These are phyloP conservation scores for Glossophaga mutica DNA, from an alignment of 2,797 vertebrate species.

Conservation along the genomic window DNA sequence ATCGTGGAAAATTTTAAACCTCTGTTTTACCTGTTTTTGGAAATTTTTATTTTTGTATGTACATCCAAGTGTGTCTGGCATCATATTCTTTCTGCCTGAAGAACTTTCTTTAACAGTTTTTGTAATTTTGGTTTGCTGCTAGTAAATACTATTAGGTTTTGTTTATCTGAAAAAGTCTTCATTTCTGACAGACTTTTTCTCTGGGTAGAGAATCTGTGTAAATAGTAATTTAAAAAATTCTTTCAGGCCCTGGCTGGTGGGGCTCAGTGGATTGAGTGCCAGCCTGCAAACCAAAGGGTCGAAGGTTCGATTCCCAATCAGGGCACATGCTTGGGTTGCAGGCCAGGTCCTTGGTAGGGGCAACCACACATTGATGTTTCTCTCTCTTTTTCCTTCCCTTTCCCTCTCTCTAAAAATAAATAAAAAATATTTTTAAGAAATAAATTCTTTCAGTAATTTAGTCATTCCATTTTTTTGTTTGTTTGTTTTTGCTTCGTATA, in stretches of 20 bases:
- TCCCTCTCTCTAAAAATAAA: too few relatives aligned
- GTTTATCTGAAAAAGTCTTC: background rate
- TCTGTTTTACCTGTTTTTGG: background rate
- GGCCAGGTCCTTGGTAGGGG: too few relatives aligned
- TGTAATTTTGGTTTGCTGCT: background rate
- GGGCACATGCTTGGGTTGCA: too few relatives aligned
- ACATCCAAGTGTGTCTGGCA: background rate
- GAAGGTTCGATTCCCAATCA: too few relatives aligned
- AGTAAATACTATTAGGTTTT: background rate
- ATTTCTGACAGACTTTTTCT: background rate
- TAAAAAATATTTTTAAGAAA: background rate
- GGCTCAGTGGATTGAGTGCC: too few relatives aligned
- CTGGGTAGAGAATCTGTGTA: background rate
- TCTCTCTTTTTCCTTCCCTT: too few relatives aligned
- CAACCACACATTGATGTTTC: too few relatives aligned
- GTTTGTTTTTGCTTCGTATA: background rate
- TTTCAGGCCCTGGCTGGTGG: background rate
- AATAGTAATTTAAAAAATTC: background rate
- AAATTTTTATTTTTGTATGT: background rate
- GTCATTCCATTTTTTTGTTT: background rate
- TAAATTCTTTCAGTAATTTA: background rate
- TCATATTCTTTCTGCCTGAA: background rate
- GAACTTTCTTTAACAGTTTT: slow-evolving; percentile 1
- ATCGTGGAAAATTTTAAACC: background rate
- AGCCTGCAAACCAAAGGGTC: too few relatives aligned